Evolutionary conservation across 1,140 invertebrate genomes (phyloP), one percentile per base, ranked within the genome.

Genomic region (Drosophila mojavensis): DNA sequence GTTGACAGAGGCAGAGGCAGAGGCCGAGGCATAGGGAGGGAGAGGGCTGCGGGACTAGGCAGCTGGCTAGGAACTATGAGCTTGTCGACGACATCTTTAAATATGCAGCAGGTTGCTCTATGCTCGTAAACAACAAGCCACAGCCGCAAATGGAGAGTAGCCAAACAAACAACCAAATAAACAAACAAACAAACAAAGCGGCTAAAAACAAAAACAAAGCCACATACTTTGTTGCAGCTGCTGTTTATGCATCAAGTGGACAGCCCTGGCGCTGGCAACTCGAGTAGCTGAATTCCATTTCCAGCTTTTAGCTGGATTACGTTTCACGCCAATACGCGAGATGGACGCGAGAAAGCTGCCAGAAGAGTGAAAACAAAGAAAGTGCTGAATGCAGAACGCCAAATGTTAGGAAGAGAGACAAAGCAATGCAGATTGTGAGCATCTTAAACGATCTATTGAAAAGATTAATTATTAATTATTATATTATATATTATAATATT

Each of bases 141-240:
- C 77, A 70, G 71, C 80, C 82, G 48, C 78, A 86, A 86, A 76
- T 86, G 82, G 61, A 79, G 82, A 86, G 81, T 85, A 66, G 70
- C 64, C 71, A 53, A 48, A 67, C 64, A 81, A 81, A 80, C 78
- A 79, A 68, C 41, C 39, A 17, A 63, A 36, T 15, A 33, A 61
- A 60, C 58, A 65, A 50, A 50, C 47, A 50, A 50, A 5, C 24
- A 50, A 64, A 54, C 61, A 55, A 73, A 67, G 47, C 50, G 59
- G 36, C 48, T 55, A 55, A 54, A 43, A 77, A 59, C 72, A 69
- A 62, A 75, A 47, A 58, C 59, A 67, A 68, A 64, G 61, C 62
- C 56, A 55, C 43, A 17, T 6, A 48, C 65, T 36, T 55, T 55
- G 53, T 39, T 61, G 56, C 47, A 62, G 54, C 58, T 54, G 48